A percentile compares a stretch with the other conserved stretches of the same genome.
Conservation (phyloP, 2,113 vertebrate genomes). For the Dinomys branickii region DNA sequence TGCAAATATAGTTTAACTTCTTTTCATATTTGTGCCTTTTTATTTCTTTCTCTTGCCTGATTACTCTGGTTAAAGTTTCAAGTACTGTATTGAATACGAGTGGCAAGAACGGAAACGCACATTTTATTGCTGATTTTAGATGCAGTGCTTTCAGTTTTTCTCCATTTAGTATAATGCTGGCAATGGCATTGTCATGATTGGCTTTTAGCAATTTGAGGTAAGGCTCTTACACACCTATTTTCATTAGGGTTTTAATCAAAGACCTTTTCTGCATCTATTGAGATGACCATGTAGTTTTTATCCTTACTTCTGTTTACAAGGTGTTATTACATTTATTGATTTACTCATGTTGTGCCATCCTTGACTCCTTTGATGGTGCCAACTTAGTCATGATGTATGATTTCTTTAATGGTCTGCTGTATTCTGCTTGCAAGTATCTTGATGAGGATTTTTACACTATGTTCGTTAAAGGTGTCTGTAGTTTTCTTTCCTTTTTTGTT, state of each 20-base stretch:
- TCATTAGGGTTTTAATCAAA: background rate
- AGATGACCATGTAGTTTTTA: background rate
- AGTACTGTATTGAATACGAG: background rate
- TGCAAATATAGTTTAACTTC: background rate
- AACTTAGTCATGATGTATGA: background rate
- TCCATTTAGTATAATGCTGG: background rate
- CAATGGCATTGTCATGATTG: background rate
- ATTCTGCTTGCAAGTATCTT: background rate
- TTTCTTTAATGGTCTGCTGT: background rate
- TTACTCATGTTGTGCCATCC: background rate
- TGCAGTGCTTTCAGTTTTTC: background rate
- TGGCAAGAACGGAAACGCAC: background rate
- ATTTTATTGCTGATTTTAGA: background rate
- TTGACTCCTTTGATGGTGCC: background rate
- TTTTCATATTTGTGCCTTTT: background rate
- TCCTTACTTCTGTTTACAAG: background rate
- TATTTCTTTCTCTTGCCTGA: background rate
- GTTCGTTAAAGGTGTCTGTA: background rate
- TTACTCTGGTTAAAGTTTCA: background rate
- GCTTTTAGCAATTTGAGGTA: background rate
- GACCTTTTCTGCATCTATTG: background rate
- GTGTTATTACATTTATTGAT: background rate
- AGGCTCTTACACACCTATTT: background rate
- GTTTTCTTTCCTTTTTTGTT: background rate
- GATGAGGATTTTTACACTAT: background rate